Base-by-base conservation (phyloP, 2,113 vertebrate species). In the Scytalopus superciliaris region DNA sequence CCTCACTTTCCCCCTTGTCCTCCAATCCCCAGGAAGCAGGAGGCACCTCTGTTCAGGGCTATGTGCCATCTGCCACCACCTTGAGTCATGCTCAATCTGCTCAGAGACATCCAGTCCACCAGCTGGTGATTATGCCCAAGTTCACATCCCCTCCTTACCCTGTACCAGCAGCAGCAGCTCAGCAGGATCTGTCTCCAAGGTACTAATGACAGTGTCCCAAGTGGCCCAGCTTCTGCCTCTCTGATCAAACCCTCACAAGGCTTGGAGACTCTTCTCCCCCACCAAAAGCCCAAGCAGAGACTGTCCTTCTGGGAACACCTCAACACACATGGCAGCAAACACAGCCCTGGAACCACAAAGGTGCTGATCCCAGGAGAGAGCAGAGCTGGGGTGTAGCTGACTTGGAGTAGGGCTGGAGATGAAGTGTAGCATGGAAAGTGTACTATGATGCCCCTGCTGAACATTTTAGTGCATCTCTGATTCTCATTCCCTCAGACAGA, bases 121-220 rank as follows among this genome's bases (percentile, higher is more conserved):
- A 59, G 23, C 37, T 59, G 81, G 31, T 12, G 59, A 62, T 67
- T 44, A 15, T 42, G 17, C 49, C 81, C 62, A 52, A 69, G 24
- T 67, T 39, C 62, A 14, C 59, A 64, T 73, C 44, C 42, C 47
- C 47, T 74, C 42, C n/a, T 19, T 42, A 6, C 33, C 37, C 73
- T 0, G 0, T 9, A 31, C 45, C 52, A 10, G 9, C 30, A 64
- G 33, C 45, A 84, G 22, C 14, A 52, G 27, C 50, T 74, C 19
- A 45, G 55, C 50, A 24, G 52, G 35, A 53, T 14, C 70, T 31
- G 40, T 27, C 77, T 49, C 31, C 66, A 68, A 23, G 30, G 25
- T 25, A 17, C n/a, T 37, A 13, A 15, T 0, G 0, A 8, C 59
- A 68, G 16, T 3, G 1, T 66, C 60, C 28, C 50, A 25, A 30